Percentiles rank a stretch among this genome's conserved stretches.
Evolutionary conservation across 1,140 invertebrate species (phyloP).

Genomic region (Argopecten irradians): DNA sequence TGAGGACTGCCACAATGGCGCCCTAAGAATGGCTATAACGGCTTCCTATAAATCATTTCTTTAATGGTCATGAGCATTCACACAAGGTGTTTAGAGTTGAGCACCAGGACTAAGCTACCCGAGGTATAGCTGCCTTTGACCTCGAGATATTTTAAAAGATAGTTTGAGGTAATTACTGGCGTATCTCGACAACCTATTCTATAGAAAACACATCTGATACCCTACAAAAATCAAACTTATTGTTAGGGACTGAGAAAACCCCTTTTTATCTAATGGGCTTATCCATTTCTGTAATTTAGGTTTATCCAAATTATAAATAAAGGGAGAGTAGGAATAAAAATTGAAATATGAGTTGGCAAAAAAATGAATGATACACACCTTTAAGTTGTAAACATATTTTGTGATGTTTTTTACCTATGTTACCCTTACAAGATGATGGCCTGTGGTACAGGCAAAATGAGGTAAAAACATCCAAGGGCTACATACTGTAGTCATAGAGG

Average conservation of each 20-base stretch:
- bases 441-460: too few relatives aligned
- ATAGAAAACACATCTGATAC: slow-evolving; percentile 11
- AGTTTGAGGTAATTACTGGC: slow-evolving; percentile 8
- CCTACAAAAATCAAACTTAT: slow-evolving; percentile 22
- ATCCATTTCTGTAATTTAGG: background rate
- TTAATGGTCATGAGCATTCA: background rate
- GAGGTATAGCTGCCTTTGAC: background rate
- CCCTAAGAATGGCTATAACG: background rate
- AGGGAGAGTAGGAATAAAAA: background rate
- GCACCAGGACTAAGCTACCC: background rate
- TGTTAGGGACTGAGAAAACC: background rate
- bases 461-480: too few relatives aligned
- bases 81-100: background rate
- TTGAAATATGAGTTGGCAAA: background rate
- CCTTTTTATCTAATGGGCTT: background rate
- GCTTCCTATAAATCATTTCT: background rate
- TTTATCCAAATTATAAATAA: background rate
- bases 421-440: too few relatives aligned
- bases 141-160: slow-evolving; percentile 22
- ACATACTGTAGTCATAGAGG: too few relatives aligned
- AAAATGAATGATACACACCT: background rate
- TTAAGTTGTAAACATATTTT: background rate
- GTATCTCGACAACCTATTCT: background rate
- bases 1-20: background rate
- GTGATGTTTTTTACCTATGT: background rate